phyloP scores from a whole-genome alignment of 2,888 invertebrate genomes.

The Bursaphelenchus okinawaensis region DNA sequence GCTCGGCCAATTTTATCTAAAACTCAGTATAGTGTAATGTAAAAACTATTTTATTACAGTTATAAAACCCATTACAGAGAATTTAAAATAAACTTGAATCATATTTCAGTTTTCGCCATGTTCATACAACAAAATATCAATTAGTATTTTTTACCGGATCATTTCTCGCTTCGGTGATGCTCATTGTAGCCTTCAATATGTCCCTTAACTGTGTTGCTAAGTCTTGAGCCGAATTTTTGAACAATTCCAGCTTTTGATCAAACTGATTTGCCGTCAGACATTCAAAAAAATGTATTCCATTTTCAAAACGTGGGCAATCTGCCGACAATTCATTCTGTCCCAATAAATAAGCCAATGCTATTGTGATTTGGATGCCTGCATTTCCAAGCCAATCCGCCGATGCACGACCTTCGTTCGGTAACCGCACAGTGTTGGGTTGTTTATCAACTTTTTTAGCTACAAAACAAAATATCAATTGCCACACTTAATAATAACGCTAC shows the following conservation, averaged over 20 bases:
- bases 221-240: conserved; percentile 65
- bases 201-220: conserved; percentile 85
- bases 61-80: too few species aligned
- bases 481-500: too few species aligned
- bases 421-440: not conserved
- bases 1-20: conserved; percentile 59
- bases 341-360: conserved; percentile 86
- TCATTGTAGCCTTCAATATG: conserved; percentile 86
- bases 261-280: conserved; percentile 27
- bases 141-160: conserved; percentile 71
- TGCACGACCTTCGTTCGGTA: not conserved
- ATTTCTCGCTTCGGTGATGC: conserved; percentile 80
- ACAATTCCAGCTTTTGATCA: not conserved
- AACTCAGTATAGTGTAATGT: too few species aligned
- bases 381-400: conserved; percentile 24
- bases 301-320: conserved; percentile 88
- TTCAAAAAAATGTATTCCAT: conserved; percentile 69
- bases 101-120: too few species aligned
- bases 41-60: too few species aligned
- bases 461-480: not conserved
- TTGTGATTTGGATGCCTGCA: conserved; percentile 70
- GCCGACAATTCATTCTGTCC: conserved; percentile 69
- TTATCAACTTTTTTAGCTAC: not conserved
- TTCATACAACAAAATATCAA: not conserved
- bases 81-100: too few species aligned